Base-by-base conservation (phyloP, 2,888 invertebrate genomes). In the Drosophila austrosaltans region DNA sequence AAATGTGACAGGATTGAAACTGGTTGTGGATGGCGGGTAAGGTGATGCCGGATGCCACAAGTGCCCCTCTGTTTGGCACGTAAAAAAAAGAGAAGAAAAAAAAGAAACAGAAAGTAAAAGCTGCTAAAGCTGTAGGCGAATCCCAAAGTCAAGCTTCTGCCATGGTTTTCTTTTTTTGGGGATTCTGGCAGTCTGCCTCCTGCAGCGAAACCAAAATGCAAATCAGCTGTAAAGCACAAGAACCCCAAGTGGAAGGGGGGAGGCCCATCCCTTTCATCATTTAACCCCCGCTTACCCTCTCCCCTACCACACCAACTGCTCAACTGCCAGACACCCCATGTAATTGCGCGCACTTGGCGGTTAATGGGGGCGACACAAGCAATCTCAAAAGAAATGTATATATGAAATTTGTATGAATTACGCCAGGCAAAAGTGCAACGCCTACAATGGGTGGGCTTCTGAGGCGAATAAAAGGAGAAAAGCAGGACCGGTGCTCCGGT, bases 301-400 rank as follows among this genome's bases (percentile, higher is more conserved):
- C 16, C 16, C 16, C 16, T 16, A 16, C 16, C 16, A 16, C 1
- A 16, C 16, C 16, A 16, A 16, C 16, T 16, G 16, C 16, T 10
- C 58, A 42, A 30, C 58, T 58, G 58, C 12, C 57, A 44, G 69
- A 69, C 73, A 73, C 72, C 70, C 58, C 69, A 59, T 89, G 83
- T 83, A 83, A 83, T 83, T 83, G 83, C 74, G 85, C 79, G 75
- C 83, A 83, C 83, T 83, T 87, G 83, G 79, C 82, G 85, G 72
- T 87, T 89, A 83, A 89, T 83, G 89, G 88, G 82, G 71, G 72
- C 89, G 88, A 89, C 85, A 84, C 81, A 69, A 85, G 87, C 89
- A 78, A 84, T 81, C 85, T 87, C 72, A 76, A 81, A 79, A 84
- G 89, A 84, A 78, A 48, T 32, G 57, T 39, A 69, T 78, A 87